Evolutionary conservation across 2,113 vertebrate species (phyloP), one percentile per base, ranked within the genome.

Genomic region (Catharus minimus): DNA sequence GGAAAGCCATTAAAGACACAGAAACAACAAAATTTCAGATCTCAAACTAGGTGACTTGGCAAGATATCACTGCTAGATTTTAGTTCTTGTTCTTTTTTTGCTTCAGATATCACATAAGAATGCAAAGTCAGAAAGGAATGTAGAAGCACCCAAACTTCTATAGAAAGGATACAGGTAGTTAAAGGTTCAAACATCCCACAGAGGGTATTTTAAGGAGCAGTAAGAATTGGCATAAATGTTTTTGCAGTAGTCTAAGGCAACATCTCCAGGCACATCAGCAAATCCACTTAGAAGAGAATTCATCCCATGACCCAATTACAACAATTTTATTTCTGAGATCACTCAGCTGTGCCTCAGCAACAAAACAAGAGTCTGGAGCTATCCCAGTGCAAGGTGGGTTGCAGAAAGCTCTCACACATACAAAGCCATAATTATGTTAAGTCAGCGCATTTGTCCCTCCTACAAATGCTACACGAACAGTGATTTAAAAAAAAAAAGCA

Each of bases 281-380:
- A 85, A 86, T 13, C 9, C 43, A 65, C n/a, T 60, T 20, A 11
- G n/a, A 78, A 89, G 11, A 67, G 5, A 80, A 81, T 61, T 78
- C 55, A 58, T 72, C 15, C 38, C 53, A 28, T 60, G 58, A 85
- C n/a, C 30, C 78, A 92, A 4, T 33, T 89, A 57, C 41, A 82
- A 69, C n/a, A 46, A 32, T 22, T 82, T 75, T 73, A 57, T 36
- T 91, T 24, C 65, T 38, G 53, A 93, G 41, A 85, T 67, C 62
- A 82, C 17, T 32, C 62, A 72, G 30, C 20, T 75, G 53, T 50
- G n/a, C 10, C 33, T 52, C 53, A 33, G 32, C 32, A 27, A 81
- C 23, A 76, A 72, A 44, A 56, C 28, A 71, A 33, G 36, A 80
- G 44, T 36, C 74, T 68, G 58, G 64, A 93, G 43, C 75, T 61